These are phyloP conservation scores for Podiceps cristatus DNA, from an alignment of 2,113 vertebrate species.

Conservation along the genomic window DNA sequence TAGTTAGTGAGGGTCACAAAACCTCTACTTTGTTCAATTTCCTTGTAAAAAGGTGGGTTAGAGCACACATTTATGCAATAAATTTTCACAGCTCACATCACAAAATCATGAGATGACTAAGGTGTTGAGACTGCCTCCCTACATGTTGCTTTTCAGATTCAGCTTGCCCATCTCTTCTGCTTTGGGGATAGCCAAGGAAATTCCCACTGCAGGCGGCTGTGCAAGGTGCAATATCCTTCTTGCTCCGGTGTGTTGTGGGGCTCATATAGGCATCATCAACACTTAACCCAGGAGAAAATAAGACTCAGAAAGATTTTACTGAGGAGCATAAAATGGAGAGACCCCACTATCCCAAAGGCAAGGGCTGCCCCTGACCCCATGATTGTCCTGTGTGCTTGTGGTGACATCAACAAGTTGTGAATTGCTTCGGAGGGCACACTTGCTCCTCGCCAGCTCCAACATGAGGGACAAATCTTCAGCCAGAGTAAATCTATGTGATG, in stretches of 20 bases:
- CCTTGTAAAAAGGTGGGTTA: neutral
- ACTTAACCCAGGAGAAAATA: neutral
- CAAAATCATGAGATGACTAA: neutral
- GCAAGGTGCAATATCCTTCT: neutral
- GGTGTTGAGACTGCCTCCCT: neutral
- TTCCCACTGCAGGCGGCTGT: neutral
- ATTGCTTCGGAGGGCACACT: neutral
- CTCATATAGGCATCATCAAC: neutral
- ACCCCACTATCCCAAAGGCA: neutral
- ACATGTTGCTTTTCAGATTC: neutral
- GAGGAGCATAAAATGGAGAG: neutral
- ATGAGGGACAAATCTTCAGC: neutral
- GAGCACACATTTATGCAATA: neutral
- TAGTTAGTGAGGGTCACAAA: neutral
- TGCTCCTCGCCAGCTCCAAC: neutral
- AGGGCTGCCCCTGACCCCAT: neutral
- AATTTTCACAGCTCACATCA: neutral
- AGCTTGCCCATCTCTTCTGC: neutral
- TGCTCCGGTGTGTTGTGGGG: neutral
- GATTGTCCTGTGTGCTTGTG: neutral
- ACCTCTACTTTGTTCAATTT: neutral
- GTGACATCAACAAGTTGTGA: neutral
- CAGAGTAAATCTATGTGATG: neutral
- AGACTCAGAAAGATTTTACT: neutral
- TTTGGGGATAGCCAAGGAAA: neutral